phyloP scores from a whole-genome alignment of 2,797 vertebrate genomes.

The Sebastes melanostomus region DNA sequence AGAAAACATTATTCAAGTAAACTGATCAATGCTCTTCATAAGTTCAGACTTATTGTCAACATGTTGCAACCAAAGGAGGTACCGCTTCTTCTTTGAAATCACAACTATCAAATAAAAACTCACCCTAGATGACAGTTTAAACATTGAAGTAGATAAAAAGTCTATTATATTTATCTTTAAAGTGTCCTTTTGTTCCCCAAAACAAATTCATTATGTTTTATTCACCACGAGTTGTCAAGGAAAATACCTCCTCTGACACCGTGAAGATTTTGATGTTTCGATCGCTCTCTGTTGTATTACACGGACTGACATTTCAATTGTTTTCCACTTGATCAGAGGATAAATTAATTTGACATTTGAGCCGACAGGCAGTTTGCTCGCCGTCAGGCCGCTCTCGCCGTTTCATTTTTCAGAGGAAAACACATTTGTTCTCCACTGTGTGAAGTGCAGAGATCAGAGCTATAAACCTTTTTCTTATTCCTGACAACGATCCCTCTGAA shows the following conservation, averaged over 20 bases:
- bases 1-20: slow-evolving; percentile 22
- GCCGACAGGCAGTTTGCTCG: slow-evolving; percentile 67
- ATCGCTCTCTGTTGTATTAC: slow-evolving; percentile 52
- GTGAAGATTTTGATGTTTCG: slow-evolving; percentile 17
- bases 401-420: slow-evolving; percentile 68
- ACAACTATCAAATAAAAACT: slow-evolving; percentile 12
- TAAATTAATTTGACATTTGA: slow-evolving; percentile 81
- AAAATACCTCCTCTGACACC: slow-evolving; percentile 2
- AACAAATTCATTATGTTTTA: neutral
- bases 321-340: slow-evolving; percentile 77
- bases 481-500: slow-evolving; percentile 44
- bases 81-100: neutral
- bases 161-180: neutral
- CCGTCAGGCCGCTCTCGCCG: slow-evolving; percentile 22
- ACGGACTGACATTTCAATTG: slow-evolving; percentile 73
- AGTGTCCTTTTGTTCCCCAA: neutral
- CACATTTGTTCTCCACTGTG: slow-evolving; percentile 47
- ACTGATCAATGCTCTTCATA: neutral
- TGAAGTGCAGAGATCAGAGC: slow-evolving; percentile 62
- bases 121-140: neutral
- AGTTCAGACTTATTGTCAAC: neutral
- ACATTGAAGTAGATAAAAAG: neutral
- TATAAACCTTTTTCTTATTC: slow-evolving; percentile 36
- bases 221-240: neutral
- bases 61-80: neutral